Percentiles rank a stretch among this genome's conserved stretches.
phyloP scores from a whole-genome alignment of 2,797 vertebrate genomes.

The Chaenodraco wilsoni region DNA sequence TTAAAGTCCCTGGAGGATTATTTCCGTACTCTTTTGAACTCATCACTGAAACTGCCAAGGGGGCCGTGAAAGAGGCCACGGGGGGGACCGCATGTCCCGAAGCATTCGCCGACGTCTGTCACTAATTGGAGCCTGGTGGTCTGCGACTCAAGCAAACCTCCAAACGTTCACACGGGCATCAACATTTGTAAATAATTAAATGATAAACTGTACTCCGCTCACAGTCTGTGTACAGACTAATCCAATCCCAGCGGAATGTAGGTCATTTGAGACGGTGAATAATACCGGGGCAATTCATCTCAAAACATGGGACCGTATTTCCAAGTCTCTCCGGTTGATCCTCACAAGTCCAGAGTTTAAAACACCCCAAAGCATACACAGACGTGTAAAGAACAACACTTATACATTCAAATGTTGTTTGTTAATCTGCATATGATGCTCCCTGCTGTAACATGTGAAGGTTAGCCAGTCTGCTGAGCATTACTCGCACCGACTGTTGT shows the following conservation, averaged over 20 bases:
- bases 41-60: slow-evolving; percentile 46
- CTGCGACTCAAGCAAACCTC: slow-evolving; percentile 41
- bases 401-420: slow-evolving; percentile 14
- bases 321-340: slow-evolving; percentile 11
- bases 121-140: slow-evolving; percentile 59
- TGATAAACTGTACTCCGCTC: slow-evolving; percentile 28
- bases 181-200: slow-evolving; percentile 51
- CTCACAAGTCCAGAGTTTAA: not conserved
- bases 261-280: slow-evolving; percentile 25
- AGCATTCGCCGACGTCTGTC: slow-evolving; percentile 34
- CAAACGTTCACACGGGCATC: slow-evolving; percentile 12
- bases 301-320: slow-evolving; percentile 20
- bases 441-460: slow-evolving; percentile 45
- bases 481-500: slow-evolving; percentile 51
- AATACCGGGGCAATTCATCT: not conserved
- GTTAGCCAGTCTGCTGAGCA: slow-evolving; percentile 43
- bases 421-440: slow-evolving; percentile 36
- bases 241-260: slow-evolving; percentile 33
- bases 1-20: slow-evolving; percentile 69
- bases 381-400: not conserved
- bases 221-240: slow-evolving; percentile 28
- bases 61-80: slow-evolving; percentile 39
- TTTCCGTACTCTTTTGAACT: slow-evolving; percentile 61
- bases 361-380: slow-evolving; percentile 1
- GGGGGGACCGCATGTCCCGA: slow-evolving; percentile 48